Percentiles rank a stretch among this genome's conserved stretches.
These are phyloP conservation scores for Urocolius indicus DNA, from an alignment of 2,113 vertebrate genomes.

Conservation along the genomic window DNA sequence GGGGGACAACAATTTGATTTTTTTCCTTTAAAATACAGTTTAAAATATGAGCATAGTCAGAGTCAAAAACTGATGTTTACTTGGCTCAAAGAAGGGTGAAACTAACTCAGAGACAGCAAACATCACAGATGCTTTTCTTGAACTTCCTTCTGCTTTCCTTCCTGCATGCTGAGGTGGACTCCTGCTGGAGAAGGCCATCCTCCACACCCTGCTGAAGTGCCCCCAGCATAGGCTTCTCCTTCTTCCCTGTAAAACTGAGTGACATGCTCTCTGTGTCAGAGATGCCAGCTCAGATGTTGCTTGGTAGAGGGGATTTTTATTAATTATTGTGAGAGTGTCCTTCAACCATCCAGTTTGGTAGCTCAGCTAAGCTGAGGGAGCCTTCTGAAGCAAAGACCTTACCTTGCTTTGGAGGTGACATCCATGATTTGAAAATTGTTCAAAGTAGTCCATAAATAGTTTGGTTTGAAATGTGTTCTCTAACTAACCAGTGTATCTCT, in stretches of 20 bases:
- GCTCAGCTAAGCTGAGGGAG: neutral
- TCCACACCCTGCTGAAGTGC: neutral
- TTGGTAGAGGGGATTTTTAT: neutral
- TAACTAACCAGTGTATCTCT: neutral
- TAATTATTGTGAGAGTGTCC: neutral
- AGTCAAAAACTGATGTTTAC: neutral
- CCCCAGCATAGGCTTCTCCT: fast-evolving
- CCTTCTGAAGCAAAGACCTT: neutral
- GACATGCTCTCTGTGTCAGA: neutral
- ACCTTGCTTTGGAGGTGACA: neutral
- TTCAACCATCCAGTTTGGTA: neutral
- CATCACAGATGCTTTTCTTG: neutral
- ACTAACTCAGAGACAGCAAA: neutral
- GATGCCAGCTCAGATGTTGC: neutral
- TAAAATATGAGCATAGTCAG: neutral
- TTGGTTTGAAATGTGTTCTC: neutral
- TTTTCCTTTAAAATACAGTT: neutral
- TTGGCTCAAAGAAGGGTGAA: neutral
- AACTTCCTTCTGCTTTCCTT: neutral
- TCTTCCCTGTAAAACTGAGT: neutral
- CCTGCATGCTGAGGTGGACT: neutral
- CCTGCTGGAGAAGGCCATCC: neutral
- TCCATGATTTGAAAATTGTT: neutral
- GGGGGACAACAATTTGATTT: neutral
- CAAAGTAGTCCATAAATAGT: neutral